These are phyloP conservation scores for Hippocampus mohnikei DNA, from an alignment of 2,113 vertebrate genomes.

Conservation along the genomic window DNA sequence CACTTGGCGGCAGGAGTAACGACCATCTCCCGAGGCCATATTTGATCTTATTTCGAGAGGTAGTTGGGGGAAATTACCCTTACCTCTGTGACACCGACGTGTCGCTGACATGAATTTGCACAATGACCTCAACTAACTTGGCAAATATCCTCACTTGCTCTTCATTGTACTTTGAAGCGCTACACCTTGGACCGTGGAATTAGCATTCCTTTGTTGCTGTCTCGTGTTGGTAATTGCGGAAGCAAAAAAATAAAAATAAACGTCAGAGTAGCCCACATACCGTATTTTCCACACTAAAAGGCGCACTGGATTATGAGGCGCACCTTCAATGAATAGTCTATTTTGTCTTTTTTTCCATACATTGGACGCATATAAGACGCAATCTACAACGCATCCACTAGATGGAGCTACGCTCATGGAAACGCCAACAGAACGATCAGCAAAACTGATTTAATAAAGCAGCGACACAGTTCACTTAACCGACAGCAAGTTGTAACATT, in stretches of 20 bases:
- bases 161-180: not conserved
- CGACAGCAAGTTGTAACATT: too few species aligned
- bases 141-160: not conserved
- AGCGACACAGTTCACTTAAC: too few species aligned
- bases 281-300: too few species aligned
- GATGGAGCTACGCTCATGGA: too few species aligned
- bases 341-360: too few species aligned
- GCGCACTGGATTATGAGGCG: too few species aligned
- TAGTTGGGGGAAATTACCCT: not conserved
- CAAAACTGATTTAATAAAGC: too few species aligned
- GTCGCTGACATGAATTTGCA: not conserved
- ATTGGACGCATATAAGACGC: too few species aligned
- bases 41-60: not conserved
- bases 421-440: too few species aligned
- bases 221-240: not conserved
- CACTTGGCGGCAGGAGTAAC: constrained; percentile 9
- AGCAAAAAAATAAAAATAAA: not conserved
- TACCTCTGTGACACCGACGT: too few species aligned
- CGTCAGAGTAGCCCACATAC: not conserved
- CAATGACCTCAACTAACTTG: not conserved
- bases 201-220: not conserved
- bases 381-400: too few species aligned
- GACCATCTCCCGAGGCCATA: not conserved
- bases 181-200: not conserved
- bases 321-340: too few species aligned